phyloP scores from a whole-genome alignment of 2,113 vertebrate genomes.

The Microtus richardsoni region DNA sequence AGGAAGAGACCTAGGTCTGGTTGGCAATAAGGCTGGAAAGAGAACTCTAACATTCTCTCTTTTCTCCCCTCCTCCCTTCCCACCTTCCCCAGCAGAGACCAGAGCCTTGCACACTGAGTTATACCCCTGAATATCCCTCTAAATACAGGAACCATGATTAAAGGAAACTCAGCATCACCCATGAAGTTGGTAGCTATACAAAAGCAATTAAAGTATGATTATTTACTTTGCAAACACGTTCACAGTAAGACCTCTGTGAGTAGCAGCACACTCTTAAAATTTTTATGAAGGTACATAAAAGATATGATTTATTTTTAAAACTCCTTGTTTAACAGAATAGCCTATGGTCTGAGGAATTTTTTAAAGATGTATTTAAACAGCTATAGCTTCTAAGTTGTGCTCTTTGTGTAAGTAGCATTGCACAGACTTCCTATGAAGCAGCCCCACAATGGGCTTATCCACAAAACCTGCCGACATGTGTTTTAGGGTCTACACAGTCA shows the following conservation, averaged over 20 bases:
- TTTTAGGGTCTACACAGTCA: background rate
- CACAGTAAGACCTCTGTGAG: constrained; percentile 6
- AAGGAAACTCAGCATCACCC: background rate
- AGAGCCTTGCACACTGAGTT: background rate
- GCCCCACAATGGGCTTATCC: constrained; percentile 9
- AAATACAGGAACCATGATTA: background rate
- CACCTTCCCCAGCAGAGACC: background rate
- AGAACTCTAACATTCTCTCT: background rate
- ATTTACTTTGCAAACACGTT: background rate
- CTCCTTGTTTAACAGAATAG: background rate
- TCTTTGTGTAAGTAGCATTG: constrained; percentile 33
- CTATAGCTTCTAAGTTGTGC: background rate
- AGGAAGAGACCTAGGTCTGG: background rate
- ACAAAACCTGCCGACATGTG: background rate
- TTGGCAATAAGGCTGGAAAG: background rate
- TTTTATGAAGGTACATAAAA: background rate
- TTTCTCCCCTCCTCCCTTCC: background rate
- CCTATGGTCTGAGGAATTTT: constrained; percentile 19
- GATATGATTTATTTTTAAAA: background rate
- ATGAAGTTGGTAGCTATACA: background rate
- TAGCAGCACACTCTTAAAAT: constrained; percentile 1
- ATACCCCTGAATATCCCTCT: background rate
- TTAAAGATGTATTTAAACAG: background rate
- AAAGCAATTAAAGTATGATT: background rate
- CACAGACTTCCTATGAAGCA: constrained; percentile 40